Conservation (phyloP, 2,797 vertebrate species). For the Dendrocincla tyrannina region DNA sequence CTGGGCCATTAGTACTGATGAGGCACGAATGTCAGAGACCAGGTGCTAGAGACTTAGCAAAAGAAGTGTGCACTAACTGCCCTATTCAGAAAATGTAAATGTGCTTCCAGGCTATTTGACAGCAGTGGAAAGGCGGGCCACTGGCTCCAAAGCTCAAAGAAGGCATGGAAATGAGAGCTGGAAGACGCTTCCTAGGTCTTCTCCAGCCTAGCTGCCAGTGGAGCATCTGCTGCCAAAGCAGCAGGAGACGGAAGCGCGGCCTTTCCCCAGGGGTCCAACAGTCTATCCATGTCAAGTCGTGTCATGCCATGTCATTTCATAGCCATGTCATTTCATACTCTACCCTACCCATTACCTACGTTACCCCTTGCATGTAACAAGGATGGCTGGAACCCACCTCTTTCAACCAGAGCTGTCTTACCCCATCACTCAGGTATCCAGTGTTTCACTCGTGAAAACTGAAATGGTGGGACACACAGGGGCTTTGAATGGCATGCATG, state of each 20-base stretch:
- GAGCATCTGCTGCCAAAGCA: background rate
- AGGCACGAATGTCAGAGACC: slow-evolving; percentile 30
- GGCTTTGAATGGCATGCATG: background rate
- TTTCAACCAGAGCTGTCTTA: background rate
- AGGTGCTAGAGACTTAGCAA: background rate
- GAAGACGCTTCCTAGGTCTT: background rate
- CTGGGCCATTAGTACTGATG: slow-evolving; percentile 54
- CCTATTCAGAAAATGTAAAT: slow-evolving; percentile 65
- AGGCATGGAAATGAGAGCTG: background rate
- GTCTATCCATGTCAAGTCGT: too few species aligned
- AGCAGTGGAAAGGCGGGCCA: background rate
- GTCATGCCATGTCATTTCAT: background rate
- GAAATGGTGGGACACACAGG: background rate
- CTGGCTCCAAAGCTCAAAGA: background rate
- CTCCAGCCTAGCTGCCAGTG: background rate
- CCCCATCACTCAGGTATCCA: accelerated
- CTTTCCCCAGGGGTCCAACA: background rate
- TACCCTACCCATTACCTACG: background rate
- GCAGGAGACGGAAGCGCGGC: accelerated
- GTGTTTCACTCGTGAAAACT: accelerated
- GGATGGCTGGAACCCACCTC: background rate
- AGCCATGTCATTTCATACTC: too few species aligned
- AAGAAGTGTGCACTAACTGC: slow-evolving; percentile 47
- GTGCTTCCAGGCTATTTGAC: background rate
- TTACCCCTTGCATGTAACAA: background rate